Base-by-base conservation (phyloP, 1,140 invertebrate species). In the Penaeus japonicus region DNA sequence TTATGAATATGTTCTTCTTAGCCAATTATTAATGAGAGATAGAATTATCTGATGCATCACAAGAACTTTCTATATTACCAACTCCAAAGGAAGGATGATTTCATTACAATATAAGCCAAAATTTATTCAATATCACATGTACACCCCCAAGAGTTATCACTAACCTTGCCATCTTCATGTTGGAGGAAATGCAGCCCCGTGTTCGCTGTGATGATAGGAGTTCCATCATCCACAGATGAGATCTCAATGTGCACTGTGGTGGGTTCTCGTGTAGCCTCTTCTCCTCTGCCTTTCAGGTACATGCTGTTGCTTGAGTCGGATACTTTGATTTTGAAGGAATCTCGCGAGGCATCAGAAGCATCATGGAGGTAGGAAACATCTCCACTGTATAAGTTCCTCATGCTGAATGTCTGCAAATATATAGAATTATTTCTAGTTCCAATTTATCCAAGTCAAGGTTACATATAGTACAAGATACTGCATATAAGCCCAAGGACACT, bases 301-400 rank as follows among this genome's bases (percentile, higher is more conserved):
- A 62, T 55, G 22, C 24, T 70, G 80, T 89, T 89, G n/a, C 65
- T 85, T 24, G 79, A 85, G 55, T 89, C 89, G 32, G 78, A 83
- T 22, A 87, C 79, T 20, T 57, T 39, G n/a, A 89, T 77, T 24
- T 77, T 84, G 70, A 90, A 90, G 24, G 85, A 54, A 59, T 87
- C 89, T 27, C 54, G 54, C 2, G 80, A 53, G 27, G 80, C 65
- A 39, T 77, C 70, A 27, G 84, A 83, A 20, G 86, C 90, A 55
- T 90, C 87, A 75, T 90, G 90, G 22, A 89, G 83, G 62, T 90
- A 90, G n/a, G 87, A 87, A 18, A 90, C 62, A 73, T 59, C 47
- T n/a, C 88, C 90, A 39, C 85, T 77, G 54, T 84, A 84, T 7
- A 90, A 57, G 54, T 90, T 85, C 24, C 65, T 79, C 90, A 90